A percentile compares a stretch with the other conserved stretches of the same genome.
These are phyloP conservation scores for Eupithecia subumbrata DNA, from an alignment of 2,888 invertebrate genomes.

Conservation along the genomic window DNA sequence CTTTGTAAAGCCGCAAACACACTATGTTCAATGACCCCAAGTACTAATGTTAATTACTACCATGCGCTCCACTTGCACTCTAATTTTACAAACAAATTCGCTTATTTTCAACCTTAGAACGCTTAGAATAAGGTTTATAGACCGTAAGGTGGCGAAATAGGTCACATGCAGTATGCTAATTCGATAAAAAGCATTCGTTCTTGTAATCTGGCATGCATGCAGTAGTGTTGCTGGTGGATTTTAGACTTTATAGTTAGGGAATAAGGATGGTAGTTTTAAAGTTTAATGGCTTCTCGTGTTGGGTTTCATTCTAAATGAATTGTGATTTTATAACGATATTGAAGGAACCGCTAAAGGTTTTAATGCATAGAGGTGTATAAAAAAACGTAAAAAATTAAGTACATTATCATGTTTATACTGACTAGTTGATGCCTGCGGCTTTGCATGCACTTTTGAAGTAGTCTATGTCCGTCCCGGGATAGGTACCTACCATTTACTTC, in stretches of 20 bases:
- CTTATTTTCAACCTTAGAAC: constrained; percentile 39
- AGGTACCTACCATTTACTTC: too few species aligned
- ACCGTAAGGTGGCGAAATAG: constrained; percentile 48
- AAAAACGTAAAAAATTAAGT: too few species aligned
- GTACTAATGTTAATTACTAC: constrained; percentile 40
- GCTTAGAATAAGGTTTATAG: constrained; percentile 25
- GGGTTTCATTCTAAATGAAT: constrained; percentile 2
- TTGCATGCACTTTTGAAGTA: too few species aligned
- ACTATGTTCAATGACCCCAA: constrained; percentile 43
- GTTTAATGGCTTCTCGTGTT: constrained; percentile 25
- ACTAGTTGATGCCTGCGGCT: too few species aligned
- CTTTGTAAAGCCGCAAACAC: constrained; percentile 35
- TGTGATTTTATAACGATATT: background rate
- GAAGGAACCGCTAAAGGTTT: background rate
- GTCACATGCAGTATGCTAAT: constrained; percentile 67
- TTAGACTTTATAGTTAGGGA: constrained; percentile 11
- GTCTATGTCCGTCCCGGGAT: too few species aligned
- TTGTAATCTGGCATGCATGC: constrained; percentile 34
- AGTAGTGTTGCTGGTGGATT: constrained; percentile 3
- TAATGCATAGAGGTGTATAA: too few species aligned
- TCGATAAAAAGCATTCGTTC: constrained; percentile 59
- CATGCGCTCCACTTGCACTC: constrained; percentile 17
- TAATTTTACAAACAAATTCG: background rate
- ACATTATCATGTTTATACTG: too few species aligned
- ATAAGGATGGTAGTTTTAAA: constrained; percentile 16